phyloP scores from a whole-genome alignment of 2,888 invertebrate species.

The Baronia brevicornis region DNA sequence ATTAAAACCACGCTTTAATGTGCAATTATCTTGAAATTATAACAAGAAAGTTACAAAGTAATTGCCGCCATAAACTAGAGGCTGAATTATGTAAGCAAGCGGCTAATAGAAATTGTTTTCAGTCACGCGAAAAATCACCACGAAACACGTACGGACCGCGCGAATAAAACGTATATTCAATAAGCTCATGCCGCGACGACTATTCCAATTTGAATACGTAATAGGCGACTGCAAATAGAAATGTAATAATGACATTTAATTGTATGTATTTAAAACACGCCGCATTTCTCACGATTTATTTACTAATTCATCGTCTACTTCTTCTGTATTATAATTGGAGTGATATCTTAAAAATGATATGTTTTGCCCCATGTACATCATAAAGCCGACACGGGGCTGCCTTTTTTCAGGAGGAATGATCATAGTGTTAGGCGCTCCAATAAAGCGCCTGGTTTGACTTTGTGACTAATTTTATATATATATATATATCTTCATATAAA shows the following conservation, averaged over 20 bases:
- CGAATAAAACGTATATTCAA: constrained; percentile 8
- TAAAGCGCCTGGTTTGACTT: no score
- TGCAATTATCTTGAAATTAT: constrained; percentile 9
- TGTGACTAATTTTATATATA: no score
- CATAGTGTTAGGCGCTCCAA: no score
- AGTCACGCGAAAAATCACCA: constrained; percentile 13
- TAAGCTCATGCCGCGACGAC: constrained; percentile 4
- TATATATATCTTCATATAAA: no score
- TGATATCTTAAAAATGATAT: no score
- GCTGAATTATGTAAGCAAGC: constrained; percentile 11
- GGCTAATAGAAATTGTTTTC: constrained; percentile 9
- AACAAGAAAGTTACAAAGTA: constrained; percentile 4
- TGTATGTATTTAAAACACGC: constrained; percentile 6
- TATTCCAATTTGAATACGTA: constrained; percentile 12
- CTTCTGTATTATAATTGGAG: not conserved
- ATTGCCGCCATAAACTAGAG: constrained; percentile 8
- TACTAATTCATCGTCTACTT: constrained; percentile 2
- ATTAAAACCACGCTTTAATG: constrained; percentile 7
- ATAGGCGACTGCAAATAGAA: constrained; percentile 9
- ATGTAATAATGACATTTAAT: constrained; percentile 13
- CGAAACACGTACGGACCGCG: not conserved
- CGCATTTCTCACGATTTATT: constrained; percentile 12
- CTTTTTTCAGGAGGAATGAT: no score
- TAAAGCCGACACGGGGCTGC: no score
- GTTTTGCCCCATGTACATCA: no score